A percentile compares a stretch with the other conserved stretches of the same genome.
Evolutionary conservation across 2,797 vertebrate species (phyloP).

Genomic region (Enteromius trimaculatus): DNA sequence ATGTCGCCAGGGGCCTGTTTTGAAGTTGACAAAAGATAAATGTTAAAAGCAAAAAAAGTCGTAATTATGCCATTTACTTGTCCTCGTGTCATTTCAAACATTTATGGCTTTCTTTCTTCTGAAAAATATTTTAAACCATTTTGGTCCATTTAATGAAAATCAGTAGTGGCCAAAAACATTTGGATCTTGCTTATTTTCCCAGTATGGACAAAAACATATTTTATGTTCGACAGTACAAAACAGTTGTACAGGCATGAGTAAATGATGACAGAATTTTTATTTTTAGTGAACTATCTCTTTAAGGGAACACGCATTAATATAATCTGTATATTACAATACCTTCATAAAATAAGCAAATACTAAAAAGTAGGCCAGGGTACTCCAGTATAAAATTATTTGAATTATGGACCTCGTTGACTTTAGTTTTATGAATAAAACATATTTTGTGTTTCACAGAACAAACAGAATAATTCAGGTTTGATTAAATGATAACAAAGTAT

Average conservation of each 20-base stretch:
- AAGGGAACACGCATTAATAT: neutral
- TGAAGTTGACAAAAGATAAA: slow-evolving; percentile 14
- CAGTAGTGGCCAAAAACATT: neutral
- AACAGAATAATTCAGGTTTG: neutral
- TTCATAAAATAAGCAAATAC: neutral
- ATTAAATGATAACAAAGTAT: neutral
- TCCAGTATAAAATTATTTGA: neutral
- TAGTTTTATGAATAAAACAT: neutral
- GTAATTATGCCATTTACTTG: neutral
- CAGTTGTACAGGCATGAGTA: neutral
- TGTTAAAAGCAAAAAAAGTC: neutral
- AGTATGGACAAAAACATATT: neutral
- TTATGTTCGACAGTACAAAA: neutral
- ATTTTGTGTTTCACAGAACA: neutral
- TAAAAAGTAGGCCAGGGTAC: neutral
- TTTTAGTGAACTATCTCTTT: neutral
- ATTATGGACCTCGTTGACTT: neutral
- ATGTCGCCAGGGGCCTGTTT: slow-evolving; percentile 1
- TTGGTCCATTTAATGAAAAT: neutral
- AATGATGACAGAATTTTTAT: neutral
- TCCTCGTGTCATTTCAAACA: neutral
- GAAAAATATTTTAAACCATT: neutral
- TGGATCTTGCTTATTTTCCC: neutral
- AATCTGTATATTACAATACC: neutral
- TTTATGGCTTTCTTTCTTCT: neutral